Evolutionary conservation across 2,113 vertebrate genomes (phyloP).

Genomic region (Alethe diademata): DNA sequence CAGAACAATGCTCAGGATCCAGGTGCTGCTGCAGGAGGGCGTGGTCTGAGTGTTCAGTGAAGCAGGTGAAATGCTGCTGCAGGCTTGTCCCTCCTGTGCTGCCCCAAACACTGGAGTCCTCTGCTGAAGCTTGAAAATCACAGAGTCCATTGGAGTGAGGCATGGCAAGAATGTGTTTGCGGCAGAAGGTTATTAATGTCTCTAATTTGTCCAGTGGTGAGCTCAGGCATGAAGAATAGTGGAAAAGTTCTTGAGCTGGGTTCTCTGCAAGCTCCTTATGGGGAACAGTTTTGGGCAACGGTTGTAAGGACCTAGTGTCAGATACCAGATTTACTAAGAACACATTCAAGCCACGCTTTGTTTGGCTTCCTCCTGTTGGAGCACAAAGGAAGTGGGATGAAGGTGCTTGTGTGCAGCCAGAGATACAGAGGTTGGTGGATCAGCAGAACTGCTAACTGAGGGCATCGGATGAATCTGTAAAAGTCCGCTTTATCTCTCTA

Average conservation of each 20-base stretch:
- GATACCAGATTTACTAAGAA: not conserved
- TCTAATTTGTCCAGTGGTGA: not conserved
- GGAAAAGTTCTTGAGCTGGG: not conserved
- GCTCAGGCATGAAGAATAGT: not conserved
- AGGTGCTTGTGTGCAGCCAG: not conserved
- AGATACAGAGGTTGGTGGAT: not conserved
- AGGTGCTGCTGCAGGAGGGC: not conserved
- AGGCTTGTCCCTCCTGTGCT: not conserved
- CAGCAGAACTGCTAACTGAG: not conserved
- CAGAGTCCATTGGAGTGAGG: fast-evolving
- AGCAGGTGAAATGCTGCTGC: not conserved
- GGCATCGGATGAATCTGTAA: not conserved
- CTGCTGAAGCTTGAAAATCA: not conserved
- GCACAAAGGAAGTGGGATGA: not conserved
- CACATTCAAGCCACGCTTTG: too few species aligned
- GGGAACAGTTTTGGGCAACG: not conserved
- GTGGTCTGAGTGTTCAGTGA: too few species aligned
- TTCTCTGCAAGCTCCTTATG: not conserved
- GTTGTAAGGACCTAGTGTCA: not conserved
- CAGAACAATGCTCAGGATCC: not conserved
- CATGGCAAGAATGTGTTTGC: not conserved
- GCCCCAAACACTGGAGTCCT: not conserved
- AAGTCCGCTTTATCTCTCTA: not conserved
- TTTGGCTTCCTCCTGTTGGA: not conserved
- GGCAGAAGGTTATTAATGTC: not conserved